Conservation (phyloP, 2,888 invertebrate genomes). For the Oligia latruncula region DNA sequence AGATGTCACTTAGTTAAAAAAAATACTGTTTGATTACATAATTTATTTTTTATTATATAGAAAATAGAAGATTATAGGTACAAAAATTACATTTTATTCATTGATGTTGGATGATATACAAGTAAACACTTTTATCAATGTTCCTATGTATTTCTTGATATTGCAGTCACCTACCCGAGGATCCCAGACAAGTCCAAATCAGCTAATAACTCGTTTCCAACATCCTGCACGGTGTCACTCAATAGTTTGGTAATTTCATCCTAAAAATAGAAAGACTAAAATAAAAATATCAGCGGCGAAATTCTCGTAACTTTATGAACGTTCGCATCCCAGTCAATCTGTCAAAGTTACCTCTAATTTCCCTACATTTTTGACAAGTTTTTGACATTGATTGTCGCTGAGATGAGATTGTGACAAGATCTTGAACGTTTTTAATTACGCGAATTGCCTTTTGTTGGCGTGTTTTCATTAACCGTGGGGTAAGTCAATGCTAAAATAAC, state of each 20-base stretch:
- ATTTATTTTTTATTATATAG: background rate
- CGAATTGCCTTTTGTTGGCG: no score
- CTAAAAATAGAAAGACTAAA: slow-evolving; percentile 66
- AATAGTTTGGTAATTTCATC: slow-evolving; percentile 72
- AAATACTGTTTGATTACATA: background rate
- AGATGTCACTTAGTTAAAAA: slow-evolving; percentile 38
- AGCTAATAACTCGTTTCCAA: slow-evolving; percentile 73
- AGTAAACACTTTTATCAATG: background rate
- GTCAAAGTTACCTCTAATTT: no score
- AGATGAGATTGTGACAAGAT: no score
- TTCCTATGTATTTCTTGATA: background rate
- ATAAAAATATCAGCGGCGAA: background rate
- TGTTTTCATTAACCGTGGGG: background rate
- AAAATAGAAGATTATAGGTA: background rate
- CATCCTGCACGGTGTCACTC: slow-evolving; percentile 68
- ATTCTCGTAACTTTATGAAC: no score
- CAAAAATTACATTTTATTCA: background rate
- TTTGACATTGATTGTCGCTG: no score
- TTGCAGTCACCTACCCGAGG: slow-evolving; percentile 47
- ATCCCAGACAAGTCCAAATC: slow-evolving; percentile 73
- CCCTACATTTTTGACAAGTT: no score
- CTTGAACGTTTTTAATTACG: no score
- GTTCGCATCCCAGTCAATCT: no score
- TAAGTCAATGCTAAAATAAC: background rate
- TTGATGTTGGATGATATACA: background rate